Evolutionary conservation across 2,113 vertebrate genomes (phyloP).

Genomic region (Oriolus oriolus): DNA sequence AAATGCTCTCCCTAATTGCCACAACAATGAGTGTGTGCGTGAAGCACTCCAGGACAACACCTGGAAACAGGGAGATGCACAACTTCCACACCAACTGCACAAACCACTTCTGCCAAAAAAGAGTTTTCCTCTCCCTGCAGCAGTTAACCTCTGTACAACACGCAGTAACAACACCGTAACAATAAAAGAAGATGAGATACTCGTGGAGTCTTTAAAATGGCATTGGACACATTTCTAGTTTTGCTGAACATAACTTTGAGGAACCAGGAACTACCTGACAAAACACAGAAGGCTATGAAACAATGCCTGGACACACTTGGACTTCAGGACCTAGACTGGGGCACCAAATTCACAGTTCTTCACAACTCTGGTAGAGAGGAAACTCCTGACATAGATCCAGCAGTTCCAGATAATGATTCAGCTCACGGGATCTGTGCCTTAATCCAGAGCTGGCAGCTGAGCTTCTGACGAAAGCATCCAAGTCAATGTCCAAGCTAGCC

Average conservation of each 20-base stretch:
- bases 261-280: background rate
- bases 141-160: background rate
- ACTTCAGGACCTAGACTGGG: background rate
- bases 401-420: background rate
- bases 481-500: background rate
- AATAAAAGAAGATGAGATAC: background rate
- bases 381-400: background rate
- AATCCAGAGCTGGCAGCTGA: background rate
- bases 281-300: background rate
- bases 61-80: background rate
- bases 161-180: background rate
- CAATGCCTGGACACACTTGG: background rate
- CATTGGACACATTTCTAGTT: background rate
- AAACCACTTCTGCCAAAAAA: background rate
- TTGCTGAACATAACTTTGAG: background rate
- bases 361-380: background rate
- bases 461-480: background rate
- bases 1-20: background rate
- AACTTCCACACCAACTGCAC: background rate
- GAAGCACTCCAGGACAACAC: background rate
- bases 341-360: background rate
- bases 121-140: background rate
- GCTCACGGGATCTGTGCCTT: background rate
- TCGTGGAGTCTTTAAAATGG: background rate
- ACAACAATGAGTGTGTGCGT: background rate